Evolutionary conservation across 2,888 invertebrate species (phyloP).

Genomic region (Pseudanteris insignis): DNA sequence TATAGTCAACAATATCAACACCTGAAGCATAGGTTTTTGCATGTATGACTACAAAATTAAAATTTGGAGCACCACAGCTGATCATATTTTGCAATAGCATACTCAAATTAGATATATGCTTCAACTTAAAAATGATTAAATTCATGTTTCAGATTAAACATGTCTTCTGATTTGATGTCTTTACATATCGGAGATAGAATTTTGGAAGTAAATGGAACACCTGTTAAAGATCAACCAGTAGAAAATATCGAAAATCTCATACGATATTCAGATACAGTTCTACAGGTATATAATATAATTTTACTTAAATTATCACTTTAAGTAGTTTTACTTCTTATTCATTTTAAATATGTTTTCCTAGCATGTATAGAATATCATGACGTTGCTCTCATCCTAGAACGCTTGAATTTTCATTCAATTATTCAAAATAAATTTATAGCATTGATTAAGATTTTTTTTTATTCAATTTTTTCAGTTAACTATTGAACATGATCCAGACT

Average conservation of each 20-base stretch:
- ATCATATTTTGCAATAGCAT: too few relatives aligned
- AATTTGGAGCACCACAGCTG: slow-evolving; percentile 4
- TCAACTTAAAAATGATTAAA: slow-evolving; percentile 9
- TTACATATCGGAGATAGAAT: slow-evolving; percentile 93
- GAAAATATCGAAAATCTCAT: slow-evolving; percentile 82
- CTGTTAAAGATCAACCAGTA: slow-evolving; percentile 81
- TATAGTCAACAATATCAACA: background rate
- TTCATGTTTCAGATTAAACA: slow-evolving; percentile 74
- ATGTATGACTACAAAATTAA: slow-evolving; percentile 15
- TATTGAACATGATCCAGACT: slow-evolving; percentile 88
- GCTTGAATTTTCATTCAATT: too few relatives aligned
- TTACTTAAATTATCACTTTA: too few relatives aligned
- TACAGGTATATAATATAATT: slow-evolving; percentile 24
- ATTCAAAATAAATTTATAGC: too few relatives aligned
- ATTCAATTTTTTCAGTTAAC: slow-evolving; percentile 71
- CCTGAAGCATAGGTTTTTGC: slow-evolving; percentile 11
- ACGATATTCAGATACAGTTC: slow-evolving; percentile 71
- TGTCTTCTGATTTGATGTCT: slow-evolving; percentile 82
- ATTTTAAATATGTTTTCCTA: too few relatives aligned
- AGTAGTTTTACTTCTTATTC: too few relatives aligned
- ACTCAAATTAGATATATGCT: background rate
- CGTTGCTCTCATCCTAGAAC: too few relatives aligned
- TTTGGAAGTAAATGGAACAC: slow-evolving; percentile 91
- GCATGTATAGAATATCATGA: too few relatives aligned
- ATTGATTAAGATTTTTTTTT: too few relatives aligned